These are phyloP conservation scores for Sebastolobus alascanus DNA, from an alignment of 2,797 vertebrate genomes.

Conservation along the genomic window DNA sequence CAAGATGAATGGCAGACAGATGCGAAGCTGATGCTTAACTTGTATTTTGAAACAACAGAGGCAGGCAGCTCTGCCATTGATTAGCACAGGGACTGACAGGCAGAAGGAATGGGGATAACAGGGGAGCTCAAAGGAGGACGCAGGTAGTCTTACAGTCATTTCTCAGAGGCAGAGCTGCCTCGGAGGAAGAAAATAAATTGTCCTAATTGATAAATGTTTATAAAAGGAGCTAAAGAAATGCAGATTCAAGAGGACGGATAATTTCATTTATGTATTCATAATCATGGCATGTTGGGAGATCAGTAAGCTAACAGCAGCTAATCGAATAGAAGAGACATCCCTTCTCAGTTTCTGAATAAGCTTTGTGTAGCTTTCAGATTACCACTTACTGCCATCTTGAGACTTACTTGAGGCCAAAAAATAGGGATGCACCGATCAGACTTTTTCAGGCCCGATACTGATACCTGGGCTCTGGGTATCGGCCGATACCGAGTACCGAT, in stretches of 20 bases:
- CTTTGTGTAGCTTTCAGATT: background rate
- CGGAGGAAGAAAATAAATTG: background rate
- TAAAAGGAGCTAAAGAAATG: background rate
- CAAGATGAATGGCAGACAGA: constrained; percentile 29
- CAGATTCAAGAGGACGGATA: background rate
- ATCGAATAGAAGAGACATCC: background rate
- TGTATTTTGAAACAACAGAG: constrained; percentile 14
- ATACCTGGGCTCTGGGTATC: too few species aligned
- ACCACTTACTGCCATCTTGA: background rate
- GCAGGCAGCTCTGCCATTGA: background rate
- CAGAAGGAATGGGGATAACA: constrained; percentile 5
- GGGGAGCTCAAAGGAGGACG: background rate
- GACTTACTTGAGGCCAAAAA: too few species aligned
- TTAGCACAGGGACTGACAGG: constrained; percentile 4
- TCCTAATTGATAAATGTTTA: background rate
- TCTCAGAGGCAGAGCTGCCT: background rate
- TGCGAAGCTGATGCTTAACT: constrained; percentile 10
- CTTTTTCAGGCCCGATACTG: too few species aligned
- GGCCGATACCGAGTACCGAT: too few species aligned
- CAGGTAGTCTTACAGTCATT: background rate
- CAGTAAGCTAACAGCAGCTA: background rate
- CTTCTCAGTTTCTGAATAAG: background rate
- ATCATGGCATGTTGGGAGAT: background rate
- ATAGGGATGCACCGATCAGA: too few species aligned
- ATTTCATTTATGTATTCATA: background rate